These are phyloP conservation scores for Meliscaeva auricollis DNA, from an alignment of 2,888 invertebrate species.

Conservation along the genomic window DNA sequence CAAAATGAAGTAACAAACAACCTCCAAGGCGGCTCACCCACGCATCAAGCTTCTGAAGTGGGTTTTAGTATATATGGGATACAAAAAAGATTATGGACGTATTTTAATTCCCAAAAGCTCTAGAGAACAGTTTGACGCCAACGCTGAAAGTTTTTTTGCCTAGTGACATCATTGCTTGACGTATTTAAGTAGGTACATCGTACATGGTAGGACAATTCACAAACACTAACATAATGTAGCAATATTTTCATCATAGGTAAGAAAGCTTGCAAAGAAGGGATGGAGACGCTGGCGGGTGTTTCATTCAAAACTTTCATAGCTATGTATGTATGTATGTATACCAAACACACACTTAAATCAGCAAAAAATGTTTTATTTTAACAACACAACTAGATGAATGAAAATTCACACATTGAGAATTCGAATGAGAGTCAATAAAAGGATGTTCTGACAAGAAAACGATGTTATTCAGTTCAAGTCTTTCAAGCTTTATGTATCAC, in stretches of 20 bases:
- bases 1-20: too few relatives aligned
- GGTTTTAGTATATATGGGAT: neutral
- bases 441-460: constrained; percentile 73
- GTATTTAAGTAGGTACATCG: constrained; percentile 50
- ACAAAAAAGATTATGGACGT: constrained; percentile 1
- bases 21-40: too few relatives aligned
- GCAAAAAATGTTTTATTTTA: constrained; percentile 24
- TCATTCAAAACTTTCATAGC: constrained; percentile 72
- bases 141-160: constrained; percentile 52
- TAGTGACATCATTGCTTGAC: constrained; percentile 73
- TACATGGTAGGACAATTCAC: constrained; percentile 42
- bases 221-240: constrained; percentile 12
- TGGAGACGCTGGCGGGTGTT: constrained; percentile 62
- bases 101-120: constrained; percentile 34
- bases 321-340: constrained; percentile 38
- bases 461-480: constrained; percentile 76
- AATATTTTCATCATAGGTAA: neutral
- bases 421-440: constrained; percentile 75
- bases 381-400: constrained; percentile 62
- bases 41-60: neutral
- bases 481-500: constrained; percentile 51
- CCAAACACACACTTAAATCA: constrained; percentile 6
- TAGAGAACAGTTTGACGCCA: constrained; percentile 52
- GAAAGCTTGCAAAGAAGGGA: constrained; percentile 21
- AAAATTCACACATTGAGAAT: constrained; percentile 57